Evolutionary conservation across 2,797 vertebrate genomes (phyloP).

Genomic region (Melanogrammus aeglefinus): DNA sequence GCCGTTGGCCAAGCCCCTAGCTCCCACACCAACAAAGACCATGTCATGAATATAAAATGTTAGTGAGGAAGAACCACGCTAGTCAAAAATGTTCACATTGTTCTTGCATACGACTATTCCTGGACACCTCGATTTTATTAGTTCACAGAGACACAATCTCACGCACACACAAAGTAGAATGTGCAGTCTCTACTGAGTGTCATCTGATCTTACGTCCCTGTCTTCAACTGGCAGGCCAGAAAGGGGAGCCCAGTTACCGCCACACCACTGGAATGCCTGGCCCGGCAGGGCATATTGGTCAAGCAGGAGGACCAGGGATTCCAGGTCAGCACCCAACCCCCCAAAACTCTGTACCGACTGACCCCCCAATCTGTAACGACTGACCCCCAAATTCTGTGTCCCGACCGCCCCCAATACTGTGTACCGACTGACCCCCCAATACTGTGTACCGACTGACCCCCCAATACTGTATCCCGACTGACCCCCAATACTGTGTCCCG

Average conservation of each 20-base stretch:
- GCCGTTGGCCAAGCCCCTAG: neutral
- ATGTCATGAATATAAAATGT: neutral
- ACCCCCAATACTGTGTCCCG: too few relatives aligned
- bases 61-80: neutral
- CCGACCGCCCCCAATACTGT: too few relatives aligned
- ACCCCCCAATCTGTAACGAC: too few relatives aligned
- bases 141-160: neutral
- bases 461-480: too few relatives aligned
- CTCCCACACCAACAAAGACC: neutral
- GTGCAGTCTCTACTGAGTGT: neutral
- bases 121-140: neutral
- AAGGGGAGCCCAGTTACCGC: conserved; percentile 55
- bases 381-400: too few relatives aligned
- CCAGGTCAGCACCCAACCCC: conserved; percentile 42
- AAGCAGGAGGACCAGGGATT: conserved; percentile 46
- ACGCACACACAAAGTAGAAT: neutral
- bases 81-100: neutral
- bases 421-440: too few relatives aligned
- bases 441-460: too few relatives aligned
- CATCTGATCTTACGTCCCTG: neutral
- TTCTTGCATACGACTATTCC: neutral
- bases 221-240: conserved; percentile 54
- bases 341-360: too few relatives aligned
- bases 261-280: conserved; percentile 37
- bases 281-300: conserved; percentile 55